phyloP scores from a whole-genome alignment of 2,888 invertebrate genomes.

The Drosophila subquinaria region DNA sequence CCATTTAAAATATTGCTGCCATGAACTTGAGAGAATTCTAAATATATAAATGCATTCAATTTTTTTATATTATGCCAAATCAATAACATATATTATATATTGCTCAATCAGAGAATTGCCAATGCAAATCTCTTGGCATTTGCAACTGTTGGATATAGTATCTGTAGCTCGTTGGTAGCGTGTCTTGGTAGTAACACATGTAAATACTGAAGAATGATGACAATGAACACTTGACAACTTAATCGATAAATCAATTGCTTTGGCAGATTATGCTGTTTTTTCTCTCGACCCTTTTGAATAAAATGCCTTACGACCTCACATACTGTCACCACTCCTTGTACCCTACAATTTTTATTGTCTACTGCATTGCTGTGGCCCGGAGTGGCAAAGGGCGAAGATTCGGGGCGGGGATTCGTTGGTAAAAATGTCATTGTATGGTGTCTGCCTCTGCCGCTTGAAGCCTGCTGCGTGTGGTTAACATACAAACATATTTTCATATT shows the following conservation, averaged over 20 bases:
- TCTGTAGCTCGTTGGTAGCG: slow-evolving; percentile 36
- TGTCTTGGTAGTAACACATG: slow-evolving; percentile 58
- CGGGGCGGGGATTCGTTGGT: slow-evolving; percentile 4
- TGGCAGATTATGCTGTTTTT: slow-evolving; percentile 65
- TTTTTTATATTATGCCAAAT: neutral
- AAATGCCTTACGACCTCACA: slow-evolving; percentile 34
- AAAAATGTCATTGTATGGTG: slow-evolving; percentile 47
- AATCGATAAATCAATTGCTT: slow-evolving; percentile 82
- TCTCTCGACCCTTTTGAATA: slow-evolving; percentile 69
- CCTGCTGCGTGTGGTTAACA: slow-evolving; percentile 44
- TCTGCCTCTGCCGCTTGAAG: slow-evolving; percentile 7
- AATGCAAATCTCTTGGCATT: slow-evolving; percentile 18
- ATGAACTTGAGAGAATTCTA: neutral
- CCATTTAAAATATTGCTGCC: neutral
- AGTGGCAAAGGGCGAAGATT: neutral
- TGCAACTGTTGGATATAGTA: neutral
- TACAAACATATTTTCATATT: slow-evolving; percentile 31
- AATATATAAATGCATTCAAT: neutral
- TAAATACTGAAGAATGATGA: slow-evolving; percentile 76
- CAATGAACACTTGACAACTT: slow-evolving; percentile 79
- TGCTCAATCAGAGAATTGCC: neutral
- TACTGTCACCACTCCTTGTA: slow-evolving; percentile 8
- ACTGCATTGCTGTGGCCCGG: slow-evolving; percentile 12
- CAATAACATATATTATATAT: neutral
- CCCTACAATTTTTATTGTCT: slow-evolving; percentile 28